Conservation (phyloP, 2,797 vertebrate genomes). For the Sparus aurata region DNA sequence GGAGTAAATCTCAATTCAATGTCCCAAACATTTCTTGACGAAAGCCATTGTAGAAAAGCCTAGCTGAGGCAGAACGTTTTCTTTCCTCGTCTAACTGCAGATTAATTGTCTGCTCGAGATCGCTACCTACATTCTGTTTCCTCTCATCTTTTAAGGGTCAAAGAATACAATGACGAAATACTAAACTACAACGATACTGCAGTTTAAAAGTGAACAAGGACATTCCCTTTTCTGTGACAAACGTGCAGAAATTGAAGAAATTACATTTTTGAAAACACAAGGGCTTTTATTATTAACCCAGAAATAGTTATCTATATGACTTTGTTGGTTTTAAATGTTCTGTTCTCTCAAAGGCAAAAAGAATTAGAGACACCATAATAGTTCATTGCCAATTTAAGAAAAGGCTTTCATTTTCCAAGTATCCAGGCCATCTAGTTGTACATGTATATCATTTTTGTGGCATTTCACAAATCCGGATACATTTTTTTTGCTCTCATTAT, state of each 20-base stretch:
- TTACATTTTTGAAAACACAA: neutral
- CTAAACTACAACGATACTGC: neutral
- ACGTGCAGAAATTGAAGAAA: neutral
- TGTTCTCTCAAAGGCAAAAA: neutral
- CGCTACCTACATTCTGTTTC: neutral
- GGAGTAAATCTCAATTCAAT: neutral
- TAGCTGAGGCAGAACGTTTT: neutral
- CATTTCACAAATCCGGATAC: conserved; percentile 1
- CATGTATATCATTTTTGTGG: neutral
- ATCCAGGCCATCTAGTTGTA: conserved; percentile 10
- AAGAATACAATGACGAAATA: neutral
- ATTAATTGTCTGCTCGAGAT: neutral
- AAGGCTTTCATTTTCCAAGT: neutral
- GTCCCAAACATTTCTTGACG: neutral
- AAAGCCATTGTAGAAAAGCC: neutral
- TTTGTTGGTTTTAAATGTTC: neutral
- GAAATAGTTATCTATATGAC: neutral
- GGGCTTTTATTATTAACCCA: conserved; percentile 15
- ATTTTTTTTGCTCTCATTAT: conserved; percentile 7
- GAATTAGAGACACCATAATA: neutral
- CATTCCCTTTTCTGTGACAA: neutral
- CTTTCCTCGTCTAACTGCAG: neutral
- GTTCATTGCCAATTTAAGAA: conserved; percentile 6
- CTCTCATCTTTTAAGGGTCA: neutral
- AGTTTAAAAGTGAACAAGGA: neutral